Base-by-base conservation (phyloP, 2,113 vertebrate species). In the Acinonyx jubatus region DNA sequence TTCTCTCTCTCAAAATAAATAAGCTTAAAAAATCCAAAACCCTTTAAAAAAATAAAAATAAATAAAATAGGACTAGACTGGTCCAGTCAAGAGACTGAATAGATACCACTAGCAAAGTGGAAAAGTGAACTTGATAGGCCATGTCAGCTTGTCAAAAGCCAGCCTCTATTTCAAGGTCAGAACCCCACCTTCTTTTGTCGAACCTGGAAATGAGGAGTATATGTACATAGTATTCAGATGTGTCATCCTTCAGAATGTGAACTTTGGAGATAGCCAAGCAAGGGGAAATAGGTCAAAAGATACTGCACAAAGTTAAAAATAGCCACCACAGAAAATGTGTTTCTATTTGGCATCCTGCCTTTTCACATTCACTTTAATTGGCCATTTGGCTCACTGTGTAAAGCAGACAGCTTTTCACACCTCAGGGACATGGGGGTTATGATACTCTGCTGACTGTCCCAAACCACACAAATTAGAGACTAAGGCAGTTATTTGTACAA, bases 271-370 rank as follows among this genome's bases (percentile, higher is more conserved):
- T 74, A 94, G 66, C 13, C 29, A n/a, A 95, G 48, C 68, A 63
- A 81, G 41, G 45, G 52, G 84, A 94, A 97, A 91, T 88, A 91
- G 90, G 97, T 96, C 95, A 97, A 97, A 96, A 96, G 78, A 94
- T 87, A 96, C 7, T 65, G 66, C 36, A 65, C 61, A 45, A 21
- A 73, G 82, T 92, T 96, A 98, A 97, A 96, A 96, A 96, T 96
- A 98, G 45, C 31, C 50, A 38, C 63, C 19, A 10, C 18, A 68
- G 76, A 93, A 96, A 91, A 90, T 52, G 38, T 16, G 5, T 89
- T 81, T 81, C 21, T 38, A 8, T 95, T 94, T 95, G 96, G 61
- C 92, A 15, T 5, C 7, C 5, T 33, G 81, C 71, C 73, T 91
- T 71, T 80, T 66, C 38, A 69, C 66, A 48, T 92, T 96, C 76